Percentiles rank a stretch among this genome's conserved stretches.
Evolutionary conservation across 2,797 vertebrate species (phyloP).

Genomic region (Gallinago solitaria): DNA sequence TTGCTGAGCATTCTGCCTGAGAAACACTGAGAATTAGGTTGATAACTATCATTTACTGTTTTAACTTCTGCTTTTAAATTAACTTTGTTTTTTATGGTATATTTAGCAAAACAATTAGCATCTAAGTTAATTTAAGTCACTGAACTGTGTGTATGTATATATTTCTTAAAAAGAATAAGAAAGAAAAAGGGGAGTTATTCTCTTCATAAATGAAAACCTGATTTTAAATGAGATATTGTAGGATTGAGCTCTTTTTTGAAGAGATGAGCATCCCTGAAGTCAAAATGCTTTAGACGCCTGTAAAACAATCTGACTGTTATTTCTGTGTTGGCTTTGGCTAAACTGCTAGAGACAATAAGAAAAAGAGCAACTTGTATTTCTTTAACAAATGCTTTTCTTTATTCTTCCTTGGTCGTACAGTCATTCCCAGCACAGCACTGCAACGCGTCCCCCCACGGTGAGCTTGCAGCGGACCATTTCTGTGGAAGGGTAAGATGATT

Average conservation of each 20-base stretch:
- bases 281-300: not conserved
- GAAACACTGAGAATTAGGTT: not conserved
- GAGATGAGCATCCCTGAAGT: not conserved
- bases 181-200: not conserved
- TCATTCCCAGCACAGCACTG: slow-evolving; percentile 82
- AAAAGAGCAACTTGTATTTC: not conserved
- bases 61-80: not conserved
- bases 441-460: slow-evolving; percentile 79
- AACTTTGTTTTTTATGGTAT: not conserved
- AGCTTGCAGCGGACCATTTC: slow-evolving; percentile 81
- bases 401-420: slow-evolving; percentile 63
- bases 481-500: slow-evolving; percentile 80
- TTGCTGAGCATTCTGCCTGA: not conserved
- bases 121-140: not conserved
- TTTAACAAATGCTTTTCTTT: slow-evolving; percentile 59
- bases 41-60: not conserved
- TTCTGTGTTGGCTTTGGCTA: not conserved
- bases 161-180: not conserved
- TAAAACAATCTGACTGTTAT: not conserved
- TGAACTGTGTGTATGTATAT: not conserved
- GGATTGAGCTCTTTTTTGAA: not conserved
- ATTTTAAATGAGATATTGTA: not conserved
- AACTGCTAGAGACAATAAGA: not conserved
- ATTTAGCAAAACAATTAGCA: not conserved
- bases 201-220: not conserved